These are phyloP conservation scores for Upupa epops DNA, from an alignment of 2,113 vertebrate species.

Conservation along the genomic window DNA sequence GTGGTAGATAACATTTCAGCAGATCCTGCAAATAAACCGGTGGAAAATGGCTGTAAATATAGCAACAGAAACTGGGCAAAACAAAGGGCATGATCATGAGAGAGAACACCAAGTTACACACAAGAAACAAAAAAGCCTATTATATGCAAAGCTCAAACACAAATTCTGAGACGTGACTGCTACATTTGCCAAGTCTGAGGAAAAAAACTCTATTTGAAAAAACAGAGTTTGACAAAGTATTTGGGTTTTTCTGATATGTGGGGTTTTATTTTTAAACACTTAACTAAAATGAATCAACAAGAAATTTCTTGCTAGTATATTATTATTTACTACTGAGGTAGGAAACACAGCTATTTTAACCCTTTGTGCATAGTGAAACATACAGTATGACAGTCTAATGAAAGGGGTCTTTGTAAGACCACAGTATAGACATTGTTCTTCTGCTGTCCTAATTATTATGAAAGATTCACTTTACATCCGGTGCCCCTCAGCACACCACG, in stretches of 20 bases:
- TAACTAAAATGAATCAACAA: not conserved
- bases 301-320: not conserved
- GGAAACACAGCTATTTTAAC: not conserved
- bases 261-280: not conserved
- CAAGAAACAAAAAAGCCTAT: not conserved
- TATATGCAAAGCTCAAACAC: not conserved
- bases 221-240: not conserved
- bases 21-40: not conserved
- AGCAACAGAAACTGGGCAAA: not conserved
- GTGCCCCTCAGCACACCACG: not conserved
- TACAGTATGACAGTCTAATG: not conserved
- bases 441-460: not conserved
- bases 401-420: constrained; percentile 10
- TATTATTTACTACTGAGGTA: not conserved
- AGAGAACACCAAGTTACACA: not conserved
- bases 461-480: not conserved
- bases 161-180: not conserved
- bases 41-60: not conserved
- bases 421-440: not conserved
- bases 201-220: not conserved
- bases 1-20: not conserved
- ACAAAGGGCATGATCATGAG: not conserved
- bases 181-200: not conserved
- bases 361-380: not conserved
- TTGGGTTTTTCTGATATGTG: not conserved